phyloP scores from a whole-genome alignment of 2,113 vertebrate genomes.

The Columba janthina region DNA sequence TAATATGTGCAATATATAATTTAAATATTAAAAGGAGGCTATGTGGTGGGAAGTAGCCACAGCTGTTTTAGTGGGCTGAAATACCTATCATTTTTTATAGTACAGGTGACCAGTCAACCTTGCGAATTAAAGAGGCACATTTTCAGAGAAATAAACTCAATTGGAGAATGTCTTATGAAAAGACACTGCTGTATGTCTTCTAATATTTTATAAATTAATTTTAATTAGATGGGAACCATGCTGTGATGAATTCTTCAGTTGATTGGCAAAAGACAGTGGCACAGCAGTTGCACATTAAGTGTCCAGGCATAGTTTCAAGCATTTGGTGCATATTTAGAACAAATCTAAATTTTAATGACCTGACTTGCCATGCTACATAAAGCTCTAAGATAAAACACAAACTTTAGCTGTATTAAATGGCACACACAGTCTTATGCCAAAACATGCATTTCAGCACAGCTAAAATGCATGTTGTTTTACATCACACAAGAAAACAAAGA shows the following conservation, averaged over 20 bases:
- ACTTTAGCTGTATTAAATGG: not conserved
- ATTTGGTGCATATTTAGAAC: conserved; percentile 9
- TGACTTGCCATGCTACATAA: conserved; percentile 32
- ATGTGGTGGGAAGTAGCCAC: not conserved
- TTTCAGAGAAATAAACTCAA: not conserved
- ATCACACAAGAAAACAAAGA: not conserved
- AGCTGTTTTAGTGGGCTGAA: not conserved
- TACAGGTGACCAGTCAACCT: not conserved
- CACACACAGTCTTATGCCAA: not conserved
- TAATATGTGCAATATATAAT: not conserved
- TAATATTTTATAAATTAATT: conserved; percentile 23
- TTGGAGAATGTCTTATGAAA: not conserved
- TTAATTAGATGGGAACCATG: not conserved
- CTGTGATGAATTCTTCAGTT: not conserved
- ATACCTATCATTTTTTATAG: not conserved
- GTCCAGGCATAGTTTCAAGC: not conserved
- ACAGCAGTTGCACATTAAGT: conserved; percentile 15
- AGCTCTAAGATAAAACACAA: not conserved
- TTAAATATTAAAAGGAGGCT: not conserved
- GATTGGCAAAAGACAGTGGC: not conserved
- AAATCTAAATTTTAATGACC: conserved; percentile 58
- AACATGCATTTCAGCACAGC: not conserved
- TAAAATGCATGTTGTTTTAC: not conserved
- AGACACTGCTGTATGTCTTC: not conserved
- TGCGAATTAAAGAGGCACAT: not conserved